Evolutionary conservation across 2,888 invertebrate genomes (phyloP), one percentile per base, ranked within the genome.

Genomic region (Eristalinus aeneus): DNA sequence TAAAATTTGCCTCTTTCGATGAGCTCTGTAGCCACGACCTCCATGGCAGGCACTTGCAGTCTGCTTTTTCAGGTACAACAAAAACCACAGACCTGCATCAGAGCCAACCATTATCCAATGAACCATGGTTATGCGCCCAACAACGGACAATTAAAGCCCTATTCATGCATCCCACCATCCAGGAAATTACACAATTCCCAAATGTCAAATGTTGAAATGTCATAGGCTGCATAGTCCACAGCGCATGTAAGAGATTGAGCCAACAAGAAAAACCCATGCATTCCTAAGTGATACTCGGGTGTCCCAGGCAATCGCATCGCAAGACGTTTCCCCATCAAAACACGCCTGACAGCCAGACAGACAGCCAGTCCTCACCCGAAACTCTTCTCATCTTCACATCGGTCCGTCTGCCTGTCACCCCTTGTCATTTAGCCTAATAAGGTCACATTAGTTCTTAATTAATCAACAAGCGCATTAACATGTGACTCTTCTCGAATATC

Each of bases 401-500:
- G 60, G 71, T 82, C 71, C 60, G 71, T 82, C 60, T 61, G 65
- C 34, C 32, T 69, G 65, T 79, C 61, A 84, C 79, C 75, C 61
- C 56, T 60, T 39, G 65, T 80, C 73, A 54, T 46, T 54, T 61
- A 10, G 16, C 67, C 76, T 58, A 68, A 80, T 69, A 80, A 76
- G 85, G 81, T 81, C 85, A 85, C 80, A 80, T 78, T 64, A 80
- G 85, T 76, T 85, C 71, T 85, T 73, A 85, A 85, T 85, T 80
- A 80, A 85, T 85, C 80, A 76, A 81, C 80, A 76, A 76, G 72
- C 75, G 56, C 72, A 81, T 85, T 68, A 85, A 72, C 76, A 68
- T 63, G 46, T 72, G 60, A 39, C 71, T 76, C 56, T 32, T 39
- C 53, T 78, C 39, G 11, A 56, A 63, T 36, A 60, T 54, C 72